Base-by-base conservation (phyloP, 2,888 invertebrate genomes). In the Orthosia cruda region DNA sequence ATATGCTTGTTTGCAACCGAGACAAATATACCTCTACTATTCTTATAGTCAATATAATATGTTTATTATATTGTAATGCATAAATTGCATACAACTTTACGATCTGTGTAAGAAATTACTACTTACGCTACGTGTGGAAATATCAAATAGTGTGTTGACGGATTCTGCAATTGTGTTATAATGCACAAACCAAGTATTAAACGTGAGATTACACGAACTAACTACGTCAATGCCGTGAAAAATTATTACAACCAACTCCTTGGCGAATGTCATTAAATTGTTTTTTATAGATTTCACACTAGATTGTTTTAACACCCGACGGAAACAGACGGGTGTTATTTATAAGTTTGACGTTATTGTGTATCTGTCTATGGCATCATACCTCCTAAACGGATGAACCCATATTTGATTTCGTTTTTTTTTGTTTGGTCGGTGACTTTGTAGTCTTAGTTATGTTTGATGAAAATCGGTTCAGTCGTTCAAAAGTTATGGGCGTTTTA, bases 151-250 rank as follows among this genome's bases (percentile, higher is more conserved):
- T 23, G 47, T 71, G 68, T 63, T 62, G 68, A 71, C 66, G n/a
- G 50, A 65, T 58, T 57, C 47, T 68, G 47, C 82, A 65, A 85
- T 68, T 85, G 63, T 78, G 49, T 67, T 55, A 50, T 13, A 54
- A 75, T 81, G 71, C 57, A 50, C 67, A 85, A 45, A 54, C 1
- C 15, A 49, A 26, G 20, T 57, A 52, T 23, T 23, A 11, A 47
- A 47, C 26, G 47, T 68, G 50, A 58, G 57, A 71, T 70, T 69
- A 58, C 18, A 66, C 15, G 9, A 79, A 70, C 26, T 49, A 64
- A 77, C 12, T 16, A 54, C 23, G n/a, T 66, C 54, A 62, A 66
- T 45, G 12, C 58, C 49, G 23, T 18, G 23, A 20, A 55, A 54
- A 52, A 49, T 55, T 52, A 50, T n/a, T 64, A 66, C 40, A 77